phyloP scores from a whole-genome alignment of 1,140 invertebrate genomes.

The Cepaea nemoralis region DNA sequence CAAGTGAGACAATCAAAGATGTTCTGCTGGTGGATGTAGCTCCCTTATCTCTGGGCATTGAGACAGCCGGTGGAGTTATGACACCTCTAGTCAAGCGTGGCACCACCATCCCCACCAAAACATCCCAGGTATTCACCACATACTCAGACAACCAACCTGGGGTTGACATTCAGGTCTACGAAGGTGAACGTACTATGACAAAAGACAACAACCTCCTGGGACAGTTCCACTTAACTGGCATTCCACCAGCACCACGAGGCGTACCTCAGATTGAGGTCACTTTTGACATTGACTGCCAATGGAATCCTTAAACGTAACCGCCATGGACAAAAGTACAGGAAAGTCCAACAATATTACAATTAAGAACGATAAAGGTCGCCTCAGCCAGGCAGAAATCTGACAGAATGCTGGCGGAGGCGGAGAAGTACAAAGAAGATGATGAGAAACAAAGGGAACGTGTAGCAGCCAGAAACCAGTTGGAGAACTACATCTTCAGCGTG shows the following conservation, averaged over 20 bases:
- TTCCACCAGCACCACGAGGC: constrained; percentile 76
- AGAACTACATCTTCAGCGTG: constrained; percentile 81
- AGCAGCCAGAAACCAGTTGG: constrained; percentile 81
- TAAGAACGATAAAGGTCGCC: constrained; percentile 90
- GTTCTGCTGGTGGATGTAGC: constrained; percentile 70
- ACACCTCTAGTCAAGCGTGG: constrained; percentile 73
- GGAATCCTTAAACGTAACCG: constrained; percentile 75
- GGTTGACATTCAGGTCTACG: constrained; percentile 81
- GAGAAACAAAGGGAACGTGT: constrained; percentile 88
- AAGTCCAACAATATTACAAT: constrained; percentile 85
- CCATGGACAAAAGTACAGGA: constrained; percentile 80
- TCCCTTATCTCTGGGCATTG: constrained; percentile 71
- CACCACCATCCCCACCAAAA: constrained; percentile 67
- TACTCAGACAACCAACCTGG: constrained; percentile 79
- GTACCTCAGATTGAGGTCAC: constrained; percentile 79
- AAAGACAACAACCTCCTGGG: constrained; percentile 62
- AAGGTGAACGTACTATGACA: constrained; percentile 90
- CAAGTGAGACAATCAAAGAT: constrained; percentile 61
- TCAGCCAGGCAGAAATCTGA: constrained; percentile 97
- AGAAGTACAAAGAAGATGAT: constrained; percentile 89
- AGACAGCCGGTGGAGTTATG: constrained; percentile 78
- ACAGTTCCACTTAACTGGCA: constrained; percentile 84
- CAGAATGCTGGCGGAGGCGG: constrained; percentile 95
- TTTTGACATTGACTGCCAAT: constrained; percentile 20
- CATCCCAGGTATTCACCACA: constrained; percentile 66